Base-by-base conservation (phyloP, 2,797 vertebrate species). In the Dryobates pubescens region DNA sequence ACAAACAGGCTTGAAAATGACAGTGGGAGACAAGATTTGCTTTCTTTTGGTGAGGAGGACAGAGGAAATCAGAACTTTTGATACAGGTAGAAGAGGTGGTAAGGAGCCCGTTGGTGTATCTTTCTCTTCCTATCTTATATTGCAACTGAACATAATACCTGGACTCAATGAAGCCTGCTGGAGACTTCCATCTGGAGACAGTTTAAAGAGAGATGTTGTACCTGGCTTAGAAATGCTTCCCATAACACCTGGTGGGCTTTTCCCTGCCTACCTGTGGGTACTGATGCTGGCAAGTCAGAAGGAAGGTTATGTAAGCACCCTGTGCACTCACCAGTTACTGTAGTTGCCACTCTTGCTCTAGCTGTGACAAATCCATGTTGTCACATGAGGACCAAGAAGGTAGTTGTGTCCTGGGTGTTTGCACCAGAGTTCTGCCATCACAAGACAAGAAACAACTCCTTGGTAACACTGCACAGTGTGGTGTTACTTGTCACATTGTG, bases 371-470 rank as follows among this genome's bases (percentile, higher is more conserved):
- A 57, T 64, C 24, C 23, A 27, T 4, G 18, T 17, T 16, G 34
- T 51, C 16, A 30, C 34, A 56, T 0, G 3, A 63, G 41, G 24
- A 63, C 7, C 13, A 26, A 64, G 67, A 51, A 34, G 16, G 13
- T 26, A 19, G 32, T 41, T 0, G 1, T 1, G 4, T 19, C 0
- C 5, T 13, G 23, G n/a, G 49, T 70, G 36, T 71, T 63, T 26
- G 19, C 29, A 51, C 19, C 24, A 78, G 58, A 78, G 51, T 19
- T 64, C 65, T 64, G 41, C 29, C 68, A 64, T 30, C 2, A 4
- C 23, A 38, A 41, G 51, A 49, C 49, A 24, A 34, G 51, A 57
- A 70, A 41, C 13, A 24, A 27, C 63, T 57, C 59, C 41, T 58
- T 5, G 5, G 19, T 64, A 38, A 57, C 14, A 18, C 57, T 62